These are phyloP conservation scores for Melolontha melolontha DNA, from an alignment of 2,888 invertebrate species.

Conservation along the genomic window DNA sequence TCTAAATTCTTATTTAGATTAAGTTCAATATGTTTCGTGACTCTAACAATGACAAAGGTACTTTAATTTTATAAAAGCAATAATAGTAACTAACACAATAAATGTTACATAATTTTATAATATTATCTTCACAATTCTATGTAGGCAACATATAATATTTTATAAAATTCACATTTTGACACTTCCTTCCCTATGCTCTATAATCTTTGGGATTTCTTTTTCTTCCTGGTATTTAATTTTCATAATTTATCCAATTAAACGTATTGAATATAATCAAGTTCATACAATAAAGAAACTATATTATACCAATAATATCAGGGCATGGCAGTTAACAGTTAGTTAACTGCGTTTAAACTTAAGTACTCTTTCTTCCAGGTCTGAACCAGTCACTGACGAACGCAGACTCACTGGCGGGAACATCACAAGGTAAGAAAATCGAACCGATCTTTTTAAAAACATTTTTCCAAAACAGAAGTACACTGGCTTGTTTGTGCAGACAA, in stretches of 20 bases:
- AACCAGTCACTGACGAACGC: slow-evolving; percentile 70
- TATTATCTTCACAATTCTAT: no score
- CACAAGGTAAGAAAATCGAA: slow-evolving; percentile 79
- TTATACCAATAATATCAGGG: slow-evolving; percentile 36
- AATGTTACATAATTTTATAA: no score
- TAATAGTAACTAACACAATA: no score
- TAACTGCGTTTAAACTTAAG: slow-evolving; percentile 58
- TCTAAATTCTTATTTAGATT: no score
- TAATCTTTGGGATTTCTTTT: slow-evolving; percentile 1
- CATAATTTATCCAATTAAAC: not conserved
- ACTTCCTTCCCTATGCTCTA: not conserved
- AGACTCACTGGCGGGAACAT: slow-evolving; percentile 85
- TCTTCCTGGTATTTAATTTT: slow-evolving; percentile 5
- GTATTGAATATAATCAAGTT: no score
- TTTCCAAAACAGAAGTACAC: slow-evolving; percentile 30
- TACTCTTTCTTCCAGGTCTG: slow-evolving; percentile 69
- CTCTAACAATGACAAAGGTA: no score
- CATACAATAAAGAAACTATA: not conserved
- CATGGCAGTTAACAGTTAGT: slow-evolving; percentile 57
- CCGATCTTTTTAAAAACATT: slow-evolving; percentile 11
- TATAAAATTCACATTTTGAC: not conserved
- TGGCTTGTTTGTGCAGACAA: slow-evolving; percentile 9
- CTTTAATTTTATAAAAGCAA: no score
- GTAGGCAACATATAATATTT: no score
- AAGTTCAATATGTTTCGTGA: no score